phyloP scores from a whole-genome alignment of 1,140 invertebrate genomes.

The Caenorhabditis latens region DNA sequence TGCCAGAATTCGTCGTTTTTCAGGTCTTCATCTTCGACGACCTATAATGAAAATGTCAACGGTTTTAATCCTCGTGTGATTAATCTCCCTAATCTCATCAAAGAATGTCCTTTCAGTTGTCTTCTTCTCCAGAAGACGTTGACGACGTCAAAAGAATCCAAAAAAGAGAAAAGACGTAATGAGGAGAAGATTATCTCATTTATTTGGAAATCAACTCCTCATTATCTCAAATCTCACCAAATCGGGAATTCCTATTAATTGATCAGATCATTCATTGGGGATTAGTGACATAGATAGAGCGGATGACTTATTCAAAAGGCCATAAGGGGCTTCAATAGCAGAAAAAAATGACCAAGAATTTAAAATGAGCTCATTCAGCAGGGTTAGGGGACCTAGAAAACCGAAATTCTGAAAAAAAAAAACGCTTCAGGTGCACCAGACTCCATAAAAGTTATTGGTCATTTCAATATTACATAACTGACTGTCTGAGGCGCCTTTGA shows the following conservation, averaged over 20 bases:
- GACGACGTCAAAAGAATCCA: neutral
- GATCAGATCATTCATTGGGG: neutral
- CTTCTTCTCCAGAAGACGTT: neutral
- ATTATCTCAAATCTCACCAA: neutral
- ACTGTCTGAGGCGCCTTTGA: no score
- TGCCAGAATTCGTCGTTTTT: conserved; percentile 42
- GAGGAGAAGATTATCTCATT: neutral
- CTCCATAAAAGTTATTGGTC: no score
- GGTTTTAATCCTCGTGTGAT: neutral
- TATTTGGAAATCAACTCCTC: neutral
- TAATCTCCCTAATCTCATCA: neutral
- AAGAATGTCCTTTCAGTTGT: no score
- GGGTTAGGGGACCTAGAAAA: neutral
- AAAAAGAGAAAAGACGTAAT: neutral
- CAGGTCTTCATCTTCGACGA: conserved; percentile 19
- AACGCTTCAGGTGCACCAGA: no score
- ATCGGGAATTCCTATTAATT: neutral
- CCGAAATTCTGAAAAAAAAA: no score
- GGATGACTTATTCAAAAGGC: neutral
- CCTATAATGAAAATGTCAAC: neutral
- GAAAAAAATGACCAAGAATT: no score
- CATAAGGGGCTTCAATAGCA: neutral
- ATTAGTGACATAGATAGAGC: no score
- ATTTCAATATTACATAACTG: no score
- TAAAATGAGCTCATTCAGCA: neutral